Conservation (phyloP, 2,797 vertebrate species). For the Enteromius thamalakanensis region DNA sequence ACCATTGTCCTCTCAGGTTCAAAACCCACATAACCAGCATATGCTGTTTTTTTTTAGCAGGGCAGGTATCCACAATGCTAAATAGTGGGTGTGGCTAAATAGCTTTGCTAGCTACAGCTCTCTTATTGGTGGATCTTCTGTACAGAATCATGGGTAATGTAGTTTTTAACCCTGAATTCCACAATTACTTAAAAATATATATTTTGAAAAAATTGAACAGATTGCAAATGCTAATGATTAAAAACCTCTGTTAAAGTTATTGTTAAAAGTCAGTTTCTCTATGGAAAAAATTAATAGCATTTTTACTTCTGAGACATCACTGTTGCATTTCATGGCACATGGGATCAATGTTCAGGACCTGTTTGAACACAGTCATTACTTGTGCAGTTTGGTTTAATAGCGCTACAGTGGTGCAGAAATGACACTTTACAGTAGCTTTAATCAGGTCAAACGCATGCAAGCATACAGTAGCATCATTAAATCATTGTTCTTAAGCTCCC, state of each 20-base stretch:
- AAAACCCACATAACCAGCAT: too few relatives aligned
- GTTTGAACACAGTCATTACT: slow-evolving; percentile 5
- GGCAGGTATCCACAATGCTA: too few relatives aligned
- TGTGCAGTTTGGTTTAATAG: background rate
- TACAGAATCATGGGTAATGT: background rate
- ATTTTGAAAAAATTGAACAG: background rate
- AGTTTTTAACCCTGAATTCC: background rate
- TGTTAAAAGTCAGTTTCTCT: background rate
- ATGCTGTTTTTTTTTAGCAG: too few relatives aligned
- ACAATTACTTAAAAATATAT: background rate
- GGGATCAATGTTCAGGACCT: background rate
- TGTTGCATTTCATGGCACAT: background rate
- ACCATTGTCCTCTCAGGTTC: too few relatives aligned
- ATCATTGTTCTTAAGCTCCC: slow-evolving; percentile 32
- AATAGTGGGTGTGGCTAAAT: background rate
- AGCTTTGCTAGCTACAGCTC: background rate
- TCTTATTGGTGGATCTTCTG: background rate
- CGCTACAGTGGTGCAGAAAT: background rate
- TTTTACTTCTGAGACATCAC: background rate
- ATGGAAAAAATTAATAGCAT: background rate
- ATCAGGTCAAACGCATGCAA: slow-evolving; percentile 37
- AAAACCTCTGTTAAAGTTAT: background rate
- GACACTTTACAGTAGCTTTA: slow-evolving; percentile 15
- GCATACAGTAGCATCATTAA: slow-evolving; percentile 34
- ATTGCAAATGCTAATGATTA: background rate